A percentile compares a stretch with the other conserved stretches of the same genome.
Conservation (phyloP, 2,113 vertebrate species). For the Ariopsis seemanni region DNA sequence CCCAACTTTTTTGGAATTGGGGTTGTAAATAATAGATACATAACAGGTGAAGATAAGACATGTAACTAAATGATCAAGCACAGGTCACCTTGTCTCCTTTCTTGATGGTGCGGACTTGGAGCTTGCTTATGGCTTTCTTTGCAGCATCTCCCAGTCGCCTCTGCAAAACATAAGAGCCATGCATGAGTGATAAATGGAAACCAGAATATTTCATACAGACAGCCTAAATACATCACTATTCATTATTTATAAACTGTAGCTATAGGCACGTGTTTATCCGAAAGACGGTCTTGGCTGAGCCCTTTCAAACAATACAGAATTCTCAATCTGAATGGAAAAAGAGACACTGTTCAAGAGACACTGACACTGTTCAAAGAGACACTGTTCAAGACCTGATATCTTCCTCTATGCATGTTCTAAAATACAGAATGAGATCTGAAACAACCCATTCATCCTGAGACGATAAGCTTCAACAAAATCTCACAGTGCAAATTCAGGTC, state of each 20-base stretch:
- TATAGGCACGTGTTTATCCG: not conserved
- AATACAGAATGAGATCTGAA: not conserved
- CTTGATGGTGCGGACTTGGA: slow-evolving; percentile 92
- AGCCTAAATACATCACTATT: not conserved
- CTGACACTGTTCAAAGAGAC: too few relatives aligned
- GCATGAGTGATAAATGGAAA: not conserved
- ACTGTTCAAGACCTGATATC: not conserved
- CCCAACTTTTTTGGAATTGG: too few relatives aligned
- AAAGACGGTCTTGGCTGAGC: not conserved
- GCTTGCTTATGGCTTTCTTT: slow-evolving; percentile 97
- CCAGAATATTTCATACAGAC: not conserved
- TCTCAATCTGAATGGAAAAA: not conserved
- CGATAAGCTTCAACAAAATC: too few relatives aligned
- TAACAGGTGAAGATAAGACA: not conserved
- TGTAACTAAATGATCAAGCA: not conserved
- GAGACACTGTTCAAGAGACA: too few relatives aligned
- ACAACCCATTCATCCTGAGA: not conserved
- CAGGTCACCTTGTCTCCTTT: slow-evolving; percentile 92
- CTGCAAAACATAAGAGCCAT: slow-evolving; percentile 70
- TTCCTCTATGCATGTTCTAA: not conserved
- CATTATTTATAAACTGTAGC: not conserved
- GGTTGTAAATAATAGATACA: too few relatives aligned
- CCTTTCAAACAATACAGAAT: not conserved
- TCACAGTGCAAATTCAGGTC: not conserved
- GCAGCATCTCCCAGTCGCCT: slow-evolving; percentile 95